Percentiles rank a stretch among this genome's conserved stretches.
Conservation (phyloP, 2,113 vertebrate species). For the Poicephalus meyeri region DNA sequence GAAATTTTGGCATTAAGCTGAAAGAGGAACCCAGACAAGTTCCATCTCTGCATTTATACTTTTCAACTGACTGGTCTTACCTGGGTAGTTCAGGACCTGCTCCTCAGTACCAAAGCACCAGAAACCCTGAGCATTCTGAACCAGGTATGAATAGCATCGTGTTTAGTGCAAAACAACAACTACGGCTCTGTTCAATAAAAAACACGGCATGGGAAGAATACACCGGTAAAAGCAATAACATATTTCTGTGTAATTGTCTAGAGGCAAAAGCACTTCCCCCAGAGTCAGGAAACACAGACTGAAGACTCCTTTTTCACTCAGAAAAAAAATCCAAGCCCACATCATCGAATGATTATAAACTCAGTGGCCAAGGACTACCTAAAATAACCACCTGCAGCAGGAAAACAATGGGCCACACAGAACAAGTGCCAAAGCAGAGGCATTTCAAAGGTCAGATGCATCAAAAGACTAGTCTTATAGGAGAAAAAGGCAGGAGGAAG, state of each 20-base stretch:
- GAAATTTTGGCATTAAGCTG: neutral
- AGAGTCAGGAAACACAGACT: neutral
- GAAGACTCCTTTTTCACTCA: neutral
- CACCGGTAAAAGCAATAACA: neutral
- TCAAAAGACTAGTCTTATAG: neutral
- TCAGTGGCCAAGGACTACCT: neutral
- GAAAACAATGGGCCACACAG: neutral
- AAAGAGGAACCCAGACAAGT: neutral
- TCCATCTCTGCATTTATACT: neutral
- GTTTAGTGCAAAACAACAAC: neutral
- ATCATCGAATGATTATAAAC: neutral
- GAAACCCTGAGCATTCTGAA: neutral
- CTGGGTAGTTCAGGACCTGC: neutral
- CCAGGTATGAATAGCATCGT: neutral
- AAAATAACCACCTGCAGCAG: neutral
- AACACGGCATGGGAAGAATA: neutral
- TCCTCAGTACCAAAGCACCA: neutral
- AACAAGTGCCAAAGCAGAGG: neutral
- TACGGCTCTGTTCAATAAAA: neutral
- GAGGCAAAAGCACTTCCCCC: neutral
- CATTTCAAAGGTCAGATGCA: neutral
- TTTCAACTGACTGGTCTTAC: neutral
- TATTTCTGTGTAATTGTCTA: neutral
- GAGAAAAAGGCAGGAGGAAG: neutral
- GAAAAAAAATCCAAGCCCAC: neutral